A percentile compares a stretch with the other conserved stretches of the same genome.
Evolutionary conservation across 2,888 invertebrate genomes (phyloP).

Genomic region (Agrochola lota): DNA sequence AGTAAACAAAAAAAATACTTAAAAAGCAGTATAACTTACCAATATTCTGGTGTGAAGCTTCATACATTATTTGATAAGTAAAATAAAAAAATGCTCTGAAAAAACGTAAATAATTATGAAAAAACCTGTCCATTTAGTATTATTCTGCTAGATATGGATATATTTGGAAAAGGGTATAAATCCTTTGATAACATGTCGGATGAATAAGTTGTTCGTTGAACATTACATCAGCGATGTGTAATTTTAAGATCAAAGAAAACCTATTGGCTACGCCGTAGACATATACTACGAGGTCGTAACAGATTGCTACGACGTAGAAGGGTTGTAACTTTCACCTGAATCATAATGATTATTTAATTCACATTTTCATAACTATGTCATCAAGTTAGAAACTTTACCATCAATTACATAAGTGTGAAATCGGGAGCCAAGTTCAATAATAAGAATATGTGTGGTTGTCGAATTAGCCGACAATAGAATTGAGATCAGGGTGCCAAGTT

Average conservation of each 20-base stretch:
- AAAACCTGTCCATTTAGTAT: too few species aligned
- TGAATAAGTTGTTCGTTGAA: slow-evolving; percentile 41
- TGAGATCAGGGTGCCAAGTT: too few species aligned
- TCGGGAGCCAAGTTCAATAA: too few species aligned
- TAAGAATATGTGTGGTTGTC: too few species aligned
- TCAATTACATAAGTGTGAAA: too few species aligned
- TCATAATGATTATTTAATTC: neutral
- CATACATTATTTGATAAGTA: neutral
- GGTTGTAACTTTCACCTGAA: neutral
- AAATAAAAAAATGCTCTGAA: neutral
- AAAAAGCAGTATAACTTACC: neutral
- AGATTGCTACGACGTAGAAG: slow-evolving; percentile 3
- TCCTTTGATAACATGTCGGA: slow-evolving; percentile 8
- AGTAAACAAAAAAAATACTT: neutral
- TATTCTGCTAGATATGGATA: neutral
- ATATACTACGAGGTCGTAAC: slow-evolving; percentile 33
- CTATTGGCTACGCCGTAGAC: slow-evolving; percentile 15
- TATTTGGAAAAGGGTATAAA: slow-evolving; percentile 9
- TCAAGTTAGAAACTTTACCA: neutral
- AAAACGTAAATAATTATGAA: neutral
- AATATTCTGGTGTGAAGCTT: neutral
- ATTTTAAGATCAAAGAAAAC: slow-evolving; percentile 38
- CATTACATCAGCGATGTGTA: slow-evolving; percentile 13
- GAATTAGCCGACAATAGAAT: too few species aligned
- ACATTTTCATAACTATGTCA: neutral